Evolutionary conservation across 2,888 invertebrate genomes (phyloP).

Genomic region (Cephus rjabovi): DNA sequence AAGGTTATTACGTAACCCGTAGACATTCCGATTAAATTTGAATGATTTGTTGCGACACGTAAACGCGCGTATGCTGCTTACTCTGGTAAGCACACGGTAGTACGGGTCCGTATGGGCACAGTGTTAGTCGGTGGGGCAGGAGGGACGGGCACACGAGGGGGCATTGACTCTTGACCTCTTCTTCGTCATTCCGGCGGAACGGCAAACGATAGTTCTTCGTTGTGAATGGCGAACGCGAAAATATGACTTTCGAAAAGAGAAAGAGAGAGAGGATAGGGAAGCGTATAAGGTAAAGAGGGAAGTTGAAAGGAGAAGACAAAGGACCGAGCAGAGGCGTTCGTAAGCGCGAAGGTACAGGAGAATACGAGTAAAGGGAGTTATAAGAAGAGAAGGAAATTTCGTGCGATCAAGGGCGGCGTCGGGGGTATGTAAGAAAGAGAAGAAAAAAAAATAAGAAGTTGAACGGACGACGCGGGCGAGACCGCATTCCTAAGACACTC

Average conservation of each 20-base stretch:
- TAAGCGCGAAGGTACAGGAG: not conserved
- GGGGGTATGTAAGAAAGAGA: constrained; percentile 45
- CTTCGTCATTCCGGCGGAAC: constrained; percentile 1
- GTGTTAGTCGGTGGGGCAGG: not conserved
- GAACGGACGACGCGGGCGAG: constrained; percentile 39
- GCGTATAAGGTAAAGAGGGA: not conserved
- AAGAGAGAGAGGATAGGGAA: not conserved
- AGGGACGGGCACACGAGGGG: not conserved
- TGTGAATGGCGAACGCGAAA: not conserved
- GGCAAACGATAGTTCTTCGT: not conserved
- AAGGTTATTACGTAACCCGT: not conserved
- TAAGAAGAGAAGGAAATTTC: constrained; percentile 6
- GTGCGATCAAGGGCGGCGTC: constrained; percentile 33
- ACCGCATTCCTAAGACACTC: constrained; percentile 59
- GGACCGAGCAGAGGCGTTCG: not conserved
- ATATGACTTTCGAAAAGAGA: not conserved
- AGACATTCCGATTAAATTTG: constrained; percentile 1
- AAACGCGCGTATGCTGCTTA: not conserved
- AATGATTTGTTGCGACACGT: not conserved
- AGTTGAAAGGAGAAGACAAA: not conserved
- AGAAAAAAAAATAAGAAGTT: constrained; percentile 34
- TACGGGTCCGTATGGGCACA: not conserved
- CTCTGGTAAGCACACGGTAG: not conserved
- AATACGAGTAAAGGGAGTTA: not conserved
- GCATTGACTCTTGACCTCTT: constrained; percentile 7